Evolutionary conservation across 1,140 invertebrate genomes (phyloP).

Genomic region (Aphelenchoides besseyi): DNA sequence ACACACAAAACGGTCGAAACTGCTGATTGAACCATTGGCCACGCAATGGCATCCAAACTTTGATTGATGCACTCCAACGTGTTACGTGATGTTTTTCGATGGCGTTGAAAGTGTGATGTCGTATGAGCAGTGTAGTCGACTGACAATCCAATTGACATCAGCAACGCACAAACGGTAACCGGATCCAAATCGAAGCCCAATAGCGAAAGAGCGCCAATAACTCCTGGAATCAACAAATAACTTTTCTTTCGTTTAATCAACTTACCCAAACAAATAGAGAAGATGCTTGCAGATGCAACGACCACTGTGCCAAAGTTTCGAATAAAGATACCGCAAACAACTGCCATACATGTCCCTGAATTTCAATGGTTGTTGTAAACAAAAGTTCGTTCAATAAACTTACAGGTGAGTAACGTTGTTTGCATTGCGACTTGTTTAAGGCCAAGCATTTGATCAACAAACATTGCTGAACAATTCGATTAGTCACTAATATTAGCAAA

Average conservation of each 20-base stretch:
- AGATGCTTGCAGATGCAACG: constrained; percentile 62
- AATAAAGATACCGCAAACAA: constrained; percentile 64
- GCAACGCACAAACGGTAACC: constrained; percentile 64
- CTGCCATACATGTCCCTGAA: constrained; percentile 63
- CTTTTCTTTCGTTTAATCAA: background rate
- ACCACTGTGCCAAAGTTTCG: constrained; percentile 63
- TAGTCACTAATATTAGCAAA: background rate
- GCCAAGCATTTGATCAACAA: constrained; percentile 61
- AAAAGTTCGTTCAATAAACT: background rate
- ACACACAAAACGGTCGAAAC: constrained; percentile 86
- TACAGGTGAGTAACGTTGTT: constrained; percentile 24
- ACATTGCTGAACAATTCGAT: constrained; percentile 38
- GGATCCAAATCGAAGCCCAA: constrained; percentile 64
- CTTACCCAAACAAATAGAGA: constrained; percentile 60
- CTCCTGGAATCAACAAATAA: constrained; percentile 30
- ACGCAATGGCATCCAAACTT: constrained; percentile 77
- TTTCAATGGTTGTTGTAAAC: constrained; percentile 53
- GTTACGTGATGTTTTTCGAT: constrained; percentile 52
- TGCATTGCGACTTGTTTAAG: constrained; percentile 52
- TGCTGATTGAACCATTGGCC: constrained; percentile 86
- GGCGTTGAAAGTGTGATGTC: constrained; percentile 66
- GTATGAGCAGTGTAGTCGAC: constrained; percentile 66
- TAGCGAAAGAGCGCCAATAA: constrained; percentile 64
- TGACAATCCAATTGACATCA: constrained; percentile 66
- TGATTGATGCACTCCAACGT: constrained; percentile 77